phyloP scores from a whole-genome alignment of 2,888 invertebrate genomes.

The Chorisops tibialis region DNA sequence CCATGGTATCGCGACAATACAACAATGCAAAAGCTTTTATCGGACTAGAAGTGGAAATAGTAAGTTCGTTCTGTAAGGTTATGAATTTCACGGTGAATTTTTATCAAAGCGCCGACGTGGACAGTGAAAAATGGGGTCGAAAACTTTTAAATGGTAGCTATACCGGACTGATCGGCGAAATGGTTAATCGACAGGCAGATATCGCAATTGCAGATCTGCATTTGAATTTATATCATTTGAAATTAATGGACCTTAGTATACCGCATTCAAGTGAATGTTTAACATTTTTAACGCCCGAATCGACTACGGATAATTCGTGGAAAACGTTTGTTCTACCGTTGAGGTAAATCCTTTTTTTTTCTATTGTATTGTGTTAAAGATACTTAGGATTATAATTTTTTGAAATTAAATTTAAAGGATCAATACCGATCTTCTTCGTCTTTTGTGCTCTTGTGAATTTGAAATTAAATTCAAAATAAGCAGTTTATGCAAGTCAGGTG shows the following conservation, averaged over 20 bases:
- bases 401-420: too few relatives aligned
- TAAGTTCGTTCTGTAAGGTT: constrained; percentile 60
- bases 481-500: too few relatives aligned
- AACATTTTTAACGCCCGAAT: constrained; percentile 80
- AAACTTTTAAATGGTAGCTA: constrained; percentile 62
- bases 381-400: too few relatives aligned
- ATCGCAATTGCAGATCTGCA: constrained; percentile 75
- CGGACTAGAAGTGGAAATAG: constrained; percentile 47
- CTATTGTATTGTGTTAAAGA: too few relatives aligned
- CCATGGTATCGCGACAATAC: constrained; percentile 42
- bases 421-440: too few relatives aligned
- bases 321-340: constrained; percentile 77
- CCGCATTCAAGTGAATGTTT: constrained; percentile 81
- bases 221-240: constrained; percentile 65
- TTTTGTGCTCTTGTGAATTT: too few relatives aligned
- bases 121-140: constrained; percentile 66
- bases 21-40: constrained; percentile 33
- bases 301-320: constrained; percentile 78
- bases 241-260: constrained; percentile 68
- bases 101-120: constrained; percentile 63
- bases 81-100: constrained; percentile 70
- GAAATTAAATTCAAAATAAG: too few relatives aligned
- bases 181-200: constrained; percentile 64
- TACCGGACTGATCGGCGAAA: constrained; percentile 72
- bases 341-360: too few relatives aligned